Conservation (phyloP, 2,888 invertebrate genomes). For the Eupithecia abbreviata region DNA sequence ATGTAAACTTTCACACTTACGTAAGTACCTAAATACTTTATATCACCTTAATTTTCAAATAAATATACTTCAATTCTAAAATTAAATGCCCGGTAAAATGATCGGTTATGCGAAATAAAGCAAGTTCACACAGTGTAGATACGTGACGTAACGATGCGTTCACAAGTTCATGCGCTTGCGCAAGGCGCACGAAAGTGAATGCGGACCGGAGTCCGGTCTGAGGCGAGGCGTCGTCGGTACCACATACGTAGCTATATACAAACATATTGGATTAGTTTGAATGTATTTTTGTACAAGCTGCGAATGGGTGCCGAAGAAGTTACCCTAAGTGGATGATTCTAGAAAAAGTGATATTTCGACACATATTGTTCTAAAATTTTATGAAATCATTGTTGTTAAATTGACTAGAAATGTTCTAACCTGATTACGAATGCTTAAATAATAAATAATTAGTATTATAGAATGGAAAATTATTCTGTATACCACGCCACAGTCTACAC, state of each 20-base stretch:
- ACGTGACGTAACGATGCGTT: constrained; percentile 25
- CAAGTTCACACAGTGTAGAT: constrained; percentile 25
- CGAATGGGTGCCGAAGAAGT: not conserved
- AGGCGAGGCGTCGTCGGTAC: constrained; percentile 10
- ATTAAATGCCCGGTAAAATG: not conserved
- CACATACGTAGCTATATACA: not conserved
- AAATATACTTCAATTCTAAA: not conserved
- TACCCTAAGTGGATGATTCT: not conserved
- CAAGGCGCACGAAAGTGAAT: constrained; percentile 42
- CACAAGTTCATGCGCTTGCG: constrained; percentile 43
- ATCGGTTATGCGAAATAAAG: constrained; percentile 8
- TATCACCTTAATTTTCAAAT: not conserved
- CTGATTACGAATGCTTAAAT: too few species aligned
- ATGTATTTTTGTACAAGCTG: not conserved
- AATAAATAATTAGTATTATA: too few species aligned
- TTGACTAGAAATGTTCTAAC: too few species aligned
- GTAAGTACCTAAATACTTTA: too few species aligned
- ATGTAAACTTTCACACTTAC: too few species aligned
- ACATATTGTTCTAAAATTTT: too few species aligned
- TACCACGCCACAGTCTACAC: too few species aligned
- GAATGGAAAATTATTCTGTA: too few species aligned
- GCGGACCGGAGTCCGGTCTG: constrained; percentile 21
- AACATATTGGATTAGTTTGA: not conserved
- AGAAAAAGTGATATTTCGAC: not conserved
- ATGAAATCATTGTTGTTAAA: too few species aligned